Evolutionary conservation across 2,113 vertebrate genomes (phyloP).

Genomic region (Pandion haliaetus): DNA sequence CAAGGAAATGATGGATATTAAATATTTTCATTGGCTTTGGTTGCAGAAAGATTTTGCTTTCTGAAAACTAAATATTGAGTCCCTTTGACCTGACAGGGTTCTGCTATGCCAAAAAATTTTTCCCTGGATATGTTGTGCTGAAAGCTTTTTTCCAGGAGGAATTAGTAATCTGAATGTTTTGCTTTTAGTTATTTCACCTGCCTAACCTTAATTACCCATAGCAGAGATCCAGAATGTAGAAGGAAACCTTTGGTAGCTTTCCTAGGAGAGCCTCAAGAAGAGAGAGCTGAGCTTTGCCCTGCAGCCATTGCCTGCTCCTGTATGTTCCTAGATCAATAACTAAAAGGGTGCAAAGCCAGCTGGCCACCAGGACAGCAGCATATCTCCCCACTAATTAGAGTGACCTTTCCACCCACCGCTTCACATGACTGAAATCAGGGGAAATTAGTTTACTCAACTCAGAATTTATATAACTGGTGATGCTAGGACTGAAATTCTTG

Average conservation of each 20-base stretch:
- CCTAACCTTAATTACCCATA: background rate
- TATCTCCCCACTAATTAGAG: conserved; percentile 46
- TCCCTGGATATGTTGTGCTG: background rate
- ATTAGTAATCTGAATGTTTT: background rate
- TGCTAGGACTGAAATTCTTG: background rate
- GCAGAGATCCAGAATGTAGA: background rate
- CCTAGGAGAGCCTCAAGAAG: background rate
- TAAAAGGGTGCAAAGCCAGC: conserved; percentile 19
- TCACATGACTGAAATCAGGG: conserved; percentile 1
- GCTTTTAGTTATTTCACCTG: background rate
- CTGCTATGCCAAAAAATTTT: background rate
- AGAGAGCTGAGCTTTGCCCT: background rate
- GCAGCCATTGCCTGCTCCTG: background rate
- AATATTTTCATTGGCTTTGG: background rate
- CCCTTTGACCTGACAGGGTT: background rate
- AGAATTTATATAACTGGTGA: background rate
- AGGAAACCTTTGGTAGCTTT: conserved; percentile 6
- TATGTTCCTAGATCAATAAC: conserved; percentile 19
- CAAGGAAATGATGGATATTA: background rate
- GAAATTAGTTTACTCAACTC: conserved; percentile 30
- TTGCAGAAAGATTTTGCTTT: background rate
- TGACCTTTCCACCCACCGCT: conserved; percentile 45
- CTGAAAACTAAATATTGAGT: background rate
- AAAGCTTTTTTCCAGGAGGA: background rate
- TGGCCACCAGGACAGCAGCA: conserved; percentile 41